These are phyloP conservation scores for Cheilosia scutellata DNA, from an alignment of 2,888 invertebrate species.

Conservation along the genomic window DNA sequence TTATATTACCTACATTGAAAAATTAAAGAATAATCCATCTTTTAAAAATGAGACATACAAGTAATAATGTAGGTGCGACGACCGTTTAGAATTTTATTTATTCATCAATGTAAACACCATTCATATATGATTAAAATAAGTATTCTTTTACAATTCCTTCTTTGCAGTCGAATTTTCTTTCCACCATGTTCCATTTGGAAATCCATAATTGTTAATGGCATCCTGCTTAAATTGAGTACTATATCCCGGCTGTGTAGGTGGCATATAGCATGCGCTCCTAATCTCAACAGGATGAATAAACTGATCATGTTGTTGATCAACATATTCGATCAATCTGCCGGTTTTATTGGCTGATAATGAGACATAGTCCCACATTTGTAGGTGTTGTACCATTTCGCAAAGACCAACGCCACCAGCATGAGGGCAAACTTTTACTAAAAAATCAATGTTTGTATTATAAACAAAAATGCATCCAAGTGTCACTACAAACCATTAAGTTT, in stretches of 20 bases:
- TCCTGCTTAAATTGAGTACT: constrained; percentile 91
- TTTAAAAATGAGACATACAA: too few species aligned
- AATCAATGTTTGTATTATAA: background rate
- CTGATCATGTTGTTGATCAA: constrained; percentile 96
- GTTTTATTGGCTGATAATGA: constrained; percentile 89
- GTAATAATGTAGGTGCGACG: too few species aligned
- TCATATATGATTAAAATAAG: background rate
- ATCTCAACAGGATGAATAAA: constrained; percentile 89
- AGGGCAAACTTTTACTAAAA: constrained; percentile 94
- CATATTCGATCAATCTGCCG: constrained; percentile 92
- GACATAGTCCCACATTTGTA: constrained; percentile 95
- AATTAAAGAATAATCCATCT: too few species aligned
- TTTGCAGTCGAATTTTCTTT: constrained; percentile 79
- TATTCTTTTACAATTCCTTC: background rate
- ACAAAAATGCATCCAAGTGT: background rate
- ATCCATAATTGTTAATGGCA: constrained; percentile 88
- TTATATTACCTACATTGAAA: too few species aligned
- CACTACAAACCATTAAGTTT: constrained; percentile 89
- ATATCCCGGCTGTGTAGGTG: constrained; percentile 92
- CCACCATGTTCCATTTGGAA: constrained; percentile 93
- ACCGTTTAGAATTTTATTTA: too few species aligned
- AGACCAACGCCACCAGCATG: constrained; percentile 98
- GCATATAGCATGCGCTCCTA: constrained; percentile 89
- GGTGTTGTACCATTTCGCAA: constrained; percentile 97
- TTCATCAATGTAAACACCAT: too few species aligned